Evolutionary conservation across 2,797 vertebrate species (phyloP).

Genomic region (Octomys mimax): DNA sequence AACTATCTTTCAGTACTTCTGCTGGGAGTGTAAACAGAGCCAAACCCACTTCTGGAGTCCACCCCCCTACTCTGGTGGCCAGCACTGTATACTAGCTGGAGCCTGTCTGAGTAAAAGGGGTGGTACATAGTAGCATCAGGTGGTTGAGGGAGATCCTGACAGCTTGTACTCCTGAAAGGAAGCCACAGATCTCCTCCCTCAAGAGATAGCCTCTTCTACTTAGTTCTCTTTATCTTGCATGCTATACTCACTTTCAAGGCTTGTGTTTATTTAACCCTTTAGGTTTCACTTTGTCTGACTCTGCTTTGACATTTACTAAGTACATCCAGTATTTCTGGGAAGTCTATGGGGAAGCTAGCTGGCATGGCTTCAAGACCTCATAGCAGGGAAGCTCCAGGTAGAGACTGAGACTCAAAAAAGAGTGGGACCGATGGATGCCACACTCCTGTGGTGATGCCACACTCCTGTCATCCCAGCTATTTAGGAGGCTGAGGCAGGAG

Average conservation of each 20-base stretch:
- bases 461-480: not conserved
- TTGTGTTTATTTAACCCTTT: not conserved
- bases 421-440: not conserved
- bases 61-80: not conserved
- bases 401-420: not conserved
- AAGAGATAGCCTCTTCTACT: not conserved
- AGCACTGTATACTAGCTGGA: not conserved
- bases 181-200: not conserved
- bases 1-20: not conserved
- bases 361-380: not conserved
- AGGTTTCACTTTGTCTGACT: not conserved
- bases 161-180: not conserved
- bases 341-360: not conserved
- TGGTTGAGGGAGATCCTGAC: too few species aligned
- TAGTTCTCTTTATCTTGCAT: not conserved
- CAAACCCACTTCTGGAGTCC: not conserved
- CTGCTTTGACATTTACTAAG: not conserved
- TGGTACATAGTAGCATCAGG: rapidly evolving
- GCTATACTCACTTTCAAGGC: not conserved
- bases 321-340: not conserved
- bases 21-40: constrained; percentile 2
- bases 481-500: not conserved
- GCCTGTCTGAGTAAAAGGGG: not conserved
- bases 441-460: not conserved
- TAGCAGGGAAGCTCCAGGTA: not conserved